Evolutionary conservation across 2,888 invertebrate genomes (phyloP).

Genomic region (Xanthorhoe spadicearia): DNA sequence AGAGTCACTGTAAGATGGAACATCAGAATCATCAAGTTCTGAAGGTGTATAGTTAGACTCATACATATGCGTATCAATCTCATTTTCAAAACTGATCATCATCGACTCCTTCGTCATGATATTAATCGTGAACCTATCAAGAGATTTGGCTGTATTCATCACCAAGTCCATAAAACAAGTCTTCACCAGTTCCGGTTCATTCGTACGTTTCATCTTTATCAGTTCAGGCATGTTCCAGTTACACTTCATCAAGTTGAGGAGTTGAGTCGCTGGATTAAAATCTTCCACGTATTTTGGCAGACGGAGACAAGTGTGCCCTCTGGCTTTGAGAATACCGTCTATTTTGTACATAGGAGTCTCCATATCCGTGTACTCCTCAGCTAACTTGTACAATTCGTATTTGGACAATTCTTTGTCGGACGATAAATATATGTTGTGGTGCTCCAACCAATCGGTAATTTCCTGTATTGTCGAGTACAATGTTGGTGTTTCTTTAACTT

Average conservation of each 20-base stretch:
- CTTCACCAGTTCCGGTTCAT: not conserved
- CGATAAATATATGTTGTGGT: conserved; percentile 41
- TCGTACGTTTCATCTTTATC: not conserved
- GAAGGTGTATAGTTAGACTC: not conserved
- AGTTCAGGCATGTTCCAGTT: conserved; percentile 12
- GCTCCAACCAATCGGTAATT: conserved; percentile 52
- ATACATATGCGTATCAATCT: conserved; percentile 46
- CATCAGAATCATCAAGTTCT: conserved; percentile 36
- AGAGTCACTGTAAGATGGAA: conserved; percentile 29
- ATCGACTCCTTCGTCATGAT: conserved; percentile 10
- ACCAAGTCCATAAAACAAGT: not conserved
- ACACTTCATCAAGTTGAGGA: conserved; percentile 7
- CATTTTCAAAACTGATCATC: conserved; percentile 33
- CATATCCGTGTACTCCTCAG: conserved; percentile 50
- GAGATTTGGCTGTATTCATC: not conserved
- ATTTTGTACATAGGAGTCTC: conserved; percentile 33
- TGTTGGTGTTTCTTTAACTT: conserved; percentile 38
- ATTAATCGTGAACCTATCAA: not conserved
- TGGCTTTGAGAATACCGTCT: conserved; percentile 40
- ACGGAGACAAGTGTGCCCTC: conserved; percentile 48
- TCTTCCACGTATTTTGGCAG: conserved; percentile 47
- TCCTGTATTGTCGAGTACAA: conserved; percentile 39
- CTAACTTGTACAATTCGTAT: conserved; percentile 49
- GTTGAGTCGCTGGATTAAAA: conserved; percentile 36
- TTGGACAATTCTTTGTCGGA: conserved; percentile 42